Base-by-base conservation (phyloP, 1,140 invertebrate genomes). In the Epicauta chinensis region DNA sequence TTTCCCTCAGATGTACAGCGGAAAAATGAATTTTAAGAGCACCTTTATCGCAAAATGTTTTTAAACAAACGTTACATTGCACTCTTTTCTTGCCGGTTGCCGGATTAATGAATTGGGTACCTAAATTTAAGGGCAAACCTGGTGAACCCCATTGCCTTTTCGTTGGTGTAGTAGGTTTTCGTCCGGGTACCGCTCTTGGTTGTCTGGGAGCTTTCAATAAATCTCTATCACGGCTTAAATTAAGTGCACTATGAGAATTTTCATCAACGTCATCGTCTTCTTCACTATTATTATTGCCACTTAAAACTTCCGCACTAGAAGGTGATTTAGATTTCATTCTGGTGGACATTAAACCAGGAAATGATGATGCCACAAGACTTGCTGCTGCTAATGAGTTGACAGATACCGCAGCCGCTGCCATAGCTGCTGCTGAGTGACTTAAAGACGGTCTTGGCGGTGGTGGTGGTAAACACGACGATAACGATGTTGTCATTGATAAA, bases 1-100 rank as follows among this genome's bases (percentile, higher is more conserved):
- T 99, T 76, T 99, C 97, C 13, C 93, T 82, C 48, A 99, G 71
- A 72, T 99, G 97, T 4, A 99, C 97, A 0, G 97, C 97, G 38
- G 94, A 98, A 68, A 98, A 99, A 69, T 99, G 97, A 15, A 99
- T 99, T 74, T 99, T 99, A 1, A 99, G 77, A 0, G 97, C 97
- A 44, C 95, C 95, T 76, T 99, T 99, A 77, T 99, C 97, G 78
- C 97, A 99, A 75, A 99, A 99, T 17, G 96, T 98, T 73, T 99
- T 98, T 43, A 97, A 77, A 68, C 97, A 99, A 29, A 96, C 93
- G 64, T 96, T 94, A 72, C 97, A 99, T 66, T 98, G 91, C 3
- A 99, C 97, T 53, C 97, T 80, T 69, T 98, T 97, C 73, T 96
- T 96, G 0, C 91, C 91, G 1, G 90, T 91, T 0, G 89, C 81